phyloP scores from a whole-genome alignment of 2,113 vertebrate genomes.

The Forbesichthys agassizii region DNA sequence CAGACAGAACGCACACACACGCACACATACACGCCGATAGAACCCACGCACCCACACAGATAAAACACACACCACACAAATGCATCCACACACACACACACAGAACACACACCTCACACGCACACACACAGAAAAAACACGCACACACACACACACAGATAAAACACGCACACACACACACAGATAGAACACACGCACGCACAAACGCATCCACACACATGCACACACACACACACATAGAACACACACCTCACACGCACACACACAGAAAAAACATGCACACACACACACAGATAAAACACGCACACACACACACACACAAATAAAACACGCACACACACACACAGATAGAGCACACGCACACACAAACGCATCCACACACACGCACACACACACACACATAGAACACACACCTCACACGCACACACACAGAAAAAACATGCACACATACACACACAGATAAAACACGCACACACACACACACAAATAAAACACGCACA shows the following conservation, averaged over 20 bases:
- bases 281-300: background rate
- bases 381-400: background rate
- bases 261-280: background rate
- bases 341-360: too few species aligned
- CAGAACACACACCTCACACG: background rate
- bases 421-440: background rate
- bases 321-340: background rate
- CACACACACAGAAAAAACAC: background rate
- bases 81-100: background rate
- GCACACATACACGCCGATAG: too few species aligned
- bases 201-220: background rate
- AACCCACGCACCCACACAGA: background rate
- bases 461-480: background rate
- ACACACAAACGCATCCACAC: background rate
- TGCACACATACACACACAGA: background rate
- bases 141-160: background rate
- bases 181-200: background rate
- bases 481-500: too few species aligned
- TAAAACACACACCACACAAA: background rate
- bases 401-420: background rate
- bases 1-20: background rate
- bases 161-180: too few species aligned
- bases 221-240: background rate
- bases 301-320: background rate
- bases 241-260: background rate